These are phyloP conservation scores for Danio albolineatus DNA, from an alignment of 2,797 vertebrate genomes.

Conservation along the genomic window DNA sequence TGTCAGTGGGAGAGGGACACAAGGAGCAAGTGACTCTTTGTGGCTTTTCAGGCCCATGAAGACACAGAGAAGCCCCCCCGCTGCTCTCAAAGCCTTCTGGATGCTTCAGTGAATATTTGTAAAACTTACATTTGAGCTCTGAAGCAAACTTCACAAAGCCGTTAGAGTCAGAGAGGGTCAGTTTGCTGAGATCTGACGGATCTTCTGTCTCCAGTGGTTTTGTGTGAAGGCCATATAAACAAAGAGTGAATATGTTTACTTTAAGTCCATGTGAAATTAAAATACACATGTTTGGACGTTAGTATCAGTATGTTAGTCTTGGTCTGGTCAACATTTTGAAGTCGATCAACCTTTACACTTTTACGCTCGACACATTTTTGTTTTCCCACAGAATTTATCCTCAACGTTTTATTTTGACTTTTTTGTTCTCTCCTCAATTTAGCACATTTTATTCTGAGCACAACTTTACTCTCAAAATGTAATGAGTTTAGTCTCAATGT, in stretches of 20 bases:
- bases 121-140: conserved; percentile 23
- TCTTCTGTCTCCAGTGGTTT: neutral
- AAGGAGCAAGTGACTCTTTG: neutral
- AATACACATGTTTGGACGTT: too few species aligned
- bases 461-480: too few species aligned
- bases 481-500: too few species aligned
- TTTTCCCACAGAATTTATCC: too few species aligned
- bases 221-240: conserved; percentile 1
- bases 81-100: conserved; percentile 24
- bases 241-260: conserved; percentile 7
- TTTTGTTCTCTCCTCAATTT: too few species aligned
- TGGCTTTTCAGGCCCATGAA: conserved; percentile 26
- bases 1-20: conserved; percentile 1
- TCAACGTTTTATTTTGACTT: too few species aligned
- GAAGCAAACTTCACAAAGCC: conserved; percentile 35
- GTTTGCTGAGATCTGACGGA: conserved; percentile 30
- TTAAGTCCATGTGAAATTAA: too few species aligned
- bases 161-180: conserved; percentile 3
- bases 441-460: too few species aligned
- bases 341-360: too few species aligned
- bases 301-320: too few species aligned
- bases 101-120: conserved; percentile 16
- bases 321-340: too few species aligned
- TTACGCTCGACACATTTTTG: too few species aligned
- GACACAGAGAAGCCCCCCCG: conserved; percentile 15